A percentile compares a stretch with the other conserved stretches of the same genome.
These are phyloP conservation scores for Drosophila carrolli DNA, from an alignment of 1,140 invertebrate genomes.

Conservation along the genomic window DNA sequence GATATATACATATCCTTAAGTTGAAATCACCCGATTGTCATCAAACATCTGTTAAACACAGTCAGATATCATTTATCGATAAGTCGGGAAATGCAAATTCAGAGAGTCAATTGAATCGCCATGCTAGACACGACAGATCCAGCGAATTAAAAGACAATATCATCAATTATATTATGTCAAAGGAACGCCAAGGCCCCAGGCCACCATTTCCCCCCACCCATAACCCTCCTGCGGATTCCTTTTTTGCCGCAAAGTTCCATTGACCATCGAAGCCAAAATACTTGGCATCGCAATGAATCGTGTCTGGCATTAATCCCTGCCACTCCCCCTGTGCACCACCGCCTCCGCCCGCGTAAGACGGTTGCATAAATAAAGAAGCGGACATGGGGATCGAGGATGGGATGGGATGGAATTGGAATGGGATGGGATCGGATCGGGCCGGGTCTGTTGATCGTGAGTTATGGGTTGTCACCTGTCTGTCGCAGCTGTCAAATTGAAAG, in stretches of 20 bases:
- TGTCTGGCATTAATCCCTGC: slow-evolving; percentile 65
- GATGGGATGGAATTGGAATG: slow-evolving; percentile 12
- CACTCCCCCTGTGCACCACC: slow-evolving; percentile 8
- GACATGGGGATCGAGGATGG: slow-evolving; percentile 47
- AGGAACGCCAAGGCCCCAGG: slow-evolving; percentile 37
- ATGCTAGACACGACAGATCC: slow-evolving; percentile 61
- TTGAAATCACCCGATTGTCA: slow-evolving; percentile 18
- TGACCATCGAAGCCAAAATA: slow-evolving; percentile 53
- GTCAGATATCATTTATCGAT: slow-evolving; percentile 38
- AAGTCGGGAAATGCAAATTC: slow-evolving; percentile 46
- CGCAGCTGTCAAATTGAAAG: slow-evolving; percentile 83
- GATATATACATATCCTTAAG: neutral
- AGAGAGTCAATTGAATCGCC: slow-evolving; percentile 45
- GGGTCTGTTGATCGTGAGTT: slow-evolving; percentile 63
- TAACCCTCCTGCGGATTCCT: slow-evolving; percentile 31
- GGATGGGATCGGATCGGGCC: slow-evolving; percentile 46
- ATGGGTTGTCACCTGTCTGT: slow-evolving; percentile 84
- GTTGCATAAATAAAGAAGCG: slow-evolving; percentile 76
- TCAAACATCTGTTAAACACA: slow-evolving; percentile 43
- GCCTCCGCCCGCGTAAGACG: slow-evolving; percentile 45
- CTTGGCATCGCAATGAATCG: slow-evolving; percentile 58
- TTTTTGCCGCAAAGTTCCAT: slow-evolving; percentile 59
- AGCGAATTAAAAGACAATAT: slow-evolving; percentile 84
- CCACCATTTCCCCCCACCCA: neutral
- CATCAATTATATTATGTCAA: slow-evolving; percentile 83